Base-by-base conservation (phyloP, 2,888 invertebrate genomes). In the Parapristionchus giblindavisi region DNA sequence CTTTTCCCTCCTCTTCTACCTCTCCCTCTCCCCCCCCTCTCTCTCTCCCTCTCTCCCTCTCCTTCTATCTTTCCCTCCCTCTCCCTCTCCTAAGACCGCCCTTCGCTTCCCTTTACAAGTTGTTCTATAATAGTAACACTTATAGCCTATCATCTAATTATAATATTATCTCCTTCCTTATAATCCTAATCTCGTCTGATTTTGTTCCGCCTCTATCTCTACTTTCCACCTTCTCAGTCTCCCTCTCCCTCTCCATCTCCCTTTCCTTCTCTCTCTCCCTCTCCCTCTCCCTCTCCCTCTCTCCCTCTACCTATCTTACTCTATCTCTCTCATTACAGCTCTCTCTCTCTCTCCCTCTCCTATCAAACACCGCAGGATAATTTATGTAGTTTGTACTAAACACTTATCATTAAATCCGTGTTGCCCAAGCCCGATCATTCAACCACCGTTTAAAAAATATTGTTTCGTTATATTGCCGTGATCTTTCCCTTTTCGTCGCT, bases 61-160 rank as follows among this genome's bases (percentile, higher is more conserved):
- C 17, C 2, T 8, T 60, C 60, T 60, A 8, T n/a, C 63, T 11
- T 5, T 3, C 40, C 0, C 38, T 43, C 43, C 40, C 43, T 43
- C 11, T 43, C 43, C 11, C 17, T 17, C 17, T 43, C 43, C 17
- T 5, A 36, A 8, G 63, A 43, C 34, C 29, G 27, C 40, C 14
- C 5, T n/a, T 24, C 6, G 14, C 43, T 29, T 40, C 63, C 63
- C 32, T 60, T 65, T 43, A 65, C 63, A 65, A 65, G 63, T 65
- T 43, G 63, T 65, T 65, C 43, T 32, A 60, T n/a, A n/a, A n/a
- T n/a, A n/a, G n/a, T n/a, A n/a, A n/a, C n/a, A n/a, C n/a, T n/a
- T n/a, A 36, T 11, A 29, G 27, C 24, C 58, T 14, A 3, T n/a
- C 3, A n/a, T 60, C 36, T 2, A 17, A 58, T 34, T 34, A 8